Base-by-base conservation (phyloP, 1,140 invertebrate species). In the Procambarus clarkii region DNA sequence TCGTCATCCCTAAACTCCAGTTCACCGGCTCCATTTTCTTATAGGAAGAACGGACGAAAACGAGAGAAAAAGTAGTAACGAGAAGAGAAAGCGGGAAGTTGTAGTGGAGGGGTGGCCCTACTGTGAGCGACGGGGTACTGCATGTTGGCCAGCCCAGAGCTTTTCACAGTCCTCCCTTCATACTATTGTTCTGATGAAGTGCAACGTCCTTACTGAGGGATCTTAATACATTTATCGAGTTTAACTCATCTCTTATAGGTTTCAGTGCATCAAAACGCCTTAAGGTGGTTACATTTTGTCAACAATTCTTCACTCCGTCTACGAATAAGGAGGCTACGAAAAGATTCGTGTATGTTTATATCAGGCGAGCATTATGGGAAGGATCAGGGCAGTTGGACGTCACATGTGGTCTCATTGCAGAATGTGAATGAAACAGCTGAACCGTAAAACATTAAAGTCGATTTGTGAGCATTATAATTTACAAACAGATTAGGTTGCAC, bases 1-100 rank as follows among this genome's bases (percentile, higher is more conserved):
- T 83, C 58, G 64, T 83, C 58, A 24, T 45, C 58, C 60, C 81
- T 45, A 45, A 83, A 83, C 21, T 54, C 34, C 50, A 83, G 58
- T 45, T 83, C 81, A 83, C 58, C 60, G 15, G 58, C 58, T 83
- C 81, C 81, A 58, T 83, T 83, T 83, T 69, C 81, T 83, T 13
- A 18, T 60, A n/a, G 8, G 4, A 71, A 60, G 50, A 24, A 5
- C 13, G 64, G 71, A 60, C 69, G 74, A 78, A 77, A 78, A 60
- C 21, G 84, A 77, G 84, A 77, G 83, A 54, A 45, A 85, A 77
- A 77, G 71, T n/a, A 34, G n/a, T n/a, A 48, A 9, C 44, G 50
- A 45, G 15, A 21, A 50, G 46, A 77, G 71, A 77, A 46, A 77
- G 71, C 11, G 50, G 18, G 46, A 50, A 46, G 78, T 2, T 13